A percentile compares a stretch with the other conserved stretches of the same genome.
Evolutionary conservation across 2,797 vertebrate species (phyloP).

Genomic region (Typhlichthys subterraneus): DNA sequence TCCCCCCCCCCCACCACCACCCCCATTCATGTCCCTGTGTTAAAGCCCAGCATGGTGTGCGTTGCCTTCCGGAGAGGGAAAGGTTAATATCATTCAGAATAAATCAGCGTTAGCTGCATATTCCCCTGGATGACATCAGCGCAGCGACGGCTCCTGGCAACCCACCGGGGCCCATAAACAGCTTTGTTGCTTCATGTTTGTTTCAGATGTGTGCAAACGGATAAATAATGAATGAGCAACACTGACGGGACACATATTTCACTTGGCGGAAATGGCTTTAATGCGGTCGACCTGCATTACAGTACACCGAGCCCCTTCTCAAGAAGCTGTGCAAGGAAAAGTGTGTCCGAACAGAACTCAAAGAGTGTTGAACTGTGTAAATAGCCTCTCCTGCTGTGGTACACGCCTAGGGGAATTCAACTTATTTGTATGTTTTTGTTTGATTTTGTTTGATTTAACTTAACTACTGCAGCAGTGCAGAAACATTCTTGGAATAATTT

Average conservation of each 20-base stretch:
- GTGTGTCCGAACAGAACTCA: constrained; percentile 61
- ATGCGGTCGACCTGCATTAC: constrained; percentile 73
- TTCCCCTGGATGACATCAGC: constrained; percentile 72
- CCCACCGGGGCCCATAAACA: constrained; percentile 61
- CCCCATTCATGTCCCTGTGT: constrained; percentile 15
- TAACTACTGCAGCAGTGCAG: neutral
- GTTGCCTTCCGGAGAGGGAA: constrained; percentile 61
- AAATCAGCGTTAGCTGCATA: constrained; percentile 64
- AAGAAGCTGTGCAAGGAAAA: constrained; percentile 42
- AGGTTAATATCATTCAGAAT: constrained; percentile 75
- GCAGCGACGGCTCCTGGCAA: constrained; percentile 46
- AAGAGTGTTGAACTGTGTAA: constrained; percentile 56
- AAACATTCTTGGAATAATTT: constrained; percentile 14
- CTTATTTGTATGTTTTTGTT: neutral
- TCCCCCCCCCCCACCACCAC: constrained; percentile 15
- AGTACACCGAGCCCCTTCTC: constrained; percentile 45
- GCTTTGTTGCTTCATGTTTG: constrained; percentile 64
- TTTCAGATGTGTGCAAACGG: constrained; percentile 76
- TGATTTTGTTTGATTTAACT: neutral
- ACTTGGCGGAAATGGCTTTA: constrained; percentile 76
- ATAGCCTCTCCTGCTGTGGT: constrained; percentile 39
- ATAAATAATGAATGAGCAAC: constrained; percentile 80
- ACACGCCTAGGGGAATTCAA: neutral
- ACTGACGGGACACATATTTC: constrained; percentile 77
- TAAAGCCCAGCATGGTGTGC: constrained; percentile 42